Evolutionary conservation across 2,113 vertebrate species (phyloP).

Genomic region (Psettodes erumei): DNA sequence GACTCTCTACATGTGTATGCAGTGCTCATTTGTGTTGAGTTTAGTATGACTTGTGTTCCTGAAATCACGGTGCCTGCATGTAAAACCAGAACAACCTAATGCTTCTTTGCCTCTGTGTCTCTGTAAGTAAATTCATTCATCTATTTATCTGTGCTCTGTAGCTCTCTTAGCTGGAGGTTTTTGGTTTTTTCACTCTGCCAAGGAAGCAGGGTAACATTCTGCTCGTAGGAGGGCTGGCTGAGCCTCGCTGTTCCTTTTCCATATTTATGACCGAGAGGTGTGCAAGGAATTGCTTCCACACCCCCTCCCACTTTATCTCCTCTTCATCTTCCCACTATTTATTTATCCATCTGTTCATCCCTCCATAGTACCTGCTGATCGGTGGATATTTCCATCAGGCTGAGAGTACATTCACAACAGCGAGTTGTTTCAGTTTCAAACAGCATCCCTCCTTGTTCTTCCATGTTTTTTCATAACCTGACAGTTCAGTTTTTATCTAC

Average conservation of each 20-base stretch:
- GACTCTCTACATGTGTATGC: too few species aligned
- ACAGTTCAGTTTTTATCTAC: neutral
- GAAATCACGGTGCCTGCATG: too few species aligned
- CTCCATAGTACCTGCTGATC: constrained; percentile 50
- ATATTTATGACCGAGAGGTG: constrained; percentile 80
- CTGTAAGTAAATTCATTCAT: constrained; percentile 32
- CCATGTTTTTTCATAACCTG: neutral
- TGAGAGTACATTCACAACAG: neutral
- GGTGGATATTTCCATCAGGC: constrained; percentile 23
- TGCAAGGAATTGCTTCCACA: constrained; percentile 68
- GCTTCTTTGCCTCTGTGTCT: constrained; percentile 9
- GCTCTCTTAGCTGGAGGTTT: constrained; percentile 44
- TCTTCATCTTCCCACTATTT: constrained; percentile 49
- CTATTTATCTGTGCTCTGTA: constrained; percentile 33
- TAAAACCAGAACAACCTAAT: neutral
- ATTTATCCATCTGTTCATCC: constrained; percentile 64
- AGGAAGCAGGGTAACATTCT: constrained; percentile 70
- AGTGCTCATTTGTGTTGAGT: too few species aligned
- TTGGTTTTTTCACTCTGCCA: constrained; percentile 51
- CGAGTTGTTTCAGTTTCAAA: neutral
- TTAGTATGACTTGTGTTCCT: too few species aligned
- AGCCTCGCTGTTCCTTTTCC: constrained; percentile 71
- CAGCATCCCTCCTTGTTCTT: neutral
- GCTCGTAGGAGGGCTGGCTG: constrained; percentile 78
- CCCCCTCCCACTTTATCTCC: constrained; percentile 56